Base-by-base conservation (phyloP, 1,140 invertebrate species). In the Manduca sexta region DNA sequence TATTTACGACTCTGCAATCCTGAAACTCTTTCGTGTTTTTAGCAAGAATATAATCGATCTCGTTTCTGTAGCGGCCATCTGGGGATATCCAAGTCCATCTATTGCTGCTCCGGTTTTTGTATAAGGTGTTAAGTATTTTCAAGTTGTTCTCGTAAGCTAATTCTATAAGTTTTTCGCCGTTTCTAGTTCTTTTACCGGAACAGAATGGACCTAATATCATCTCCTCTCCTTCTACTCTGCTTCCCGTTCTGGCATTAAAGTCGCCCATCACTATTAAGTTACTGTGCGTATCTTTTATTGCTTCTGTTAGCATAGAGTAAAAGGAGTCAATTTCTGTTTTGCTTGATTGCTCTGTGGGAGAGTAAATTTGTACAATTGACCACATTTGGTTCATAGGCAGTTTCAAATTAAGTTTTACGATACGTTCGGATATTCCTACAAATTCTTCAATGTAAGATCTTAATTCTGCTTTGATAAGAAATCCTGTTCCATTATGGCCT, bases 61-160 rank as follows among this genome's bases (percentile, higher is more conserved):
- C 49, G n/a, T 57, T 57, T 45, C 16, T 39, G n/a, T 33, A 29
- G 10, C 31, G 33, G 3, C 50, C 50, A 41, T 58, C 56, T 7
- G 56, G 50, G 10, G 50, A 73, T n/a, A 61, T 26, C 67, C 66
- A 73, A 2, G 64, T 72, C 65, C 69, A 69, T 54, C 54, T 69
- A 4, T 15, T 58, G 37, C 51, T 64, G 0, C 39, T 45, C 4
- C 63, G 61, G 46, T 73, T 69, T 0, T 35, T 21, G 17, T 54
- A 69, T 10, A 57, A 38, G 1, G 59, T 53, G 12, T 69, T 73
- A 0, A 73, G 54, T 16, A 69, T 2, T 52, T 45, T 67, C 52
- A 69, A 45, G 15, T 67, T 67, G 0, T 73, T 26, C 15, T 65
- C 57, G 0, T 61, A 48, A 0, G 59, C 11, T 7, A 68, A 55